Evolutionary conservation across 1,140 invertebrate species (phyloP), one percentile per base, ranked within the genome.

Genomic region (Lepidotrigona ventralis): DNA sequence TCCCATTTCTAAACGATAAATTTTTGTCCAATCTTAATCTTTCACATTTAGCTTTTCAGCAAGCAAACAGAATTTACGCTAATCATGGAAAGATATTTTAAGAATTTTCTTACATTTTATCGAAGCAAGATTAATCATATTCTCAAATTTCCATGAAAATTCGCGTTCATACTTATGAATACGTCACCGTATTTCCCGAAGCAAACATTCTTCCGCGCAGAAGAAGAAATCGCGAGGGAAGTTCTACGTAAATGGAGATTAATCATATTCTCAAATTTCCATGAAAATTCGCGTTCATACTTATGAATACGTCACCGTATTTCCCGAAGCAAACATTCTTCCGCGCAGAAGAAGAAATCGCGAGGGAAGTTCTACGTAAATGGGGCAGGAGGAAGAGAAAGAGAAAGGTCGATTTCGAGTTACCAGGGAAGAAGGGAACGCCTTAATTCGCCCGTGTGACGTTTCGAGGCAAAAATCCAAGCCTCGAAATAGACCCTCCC

Each of bases 391-490:
- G 8, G 39, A 33, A 33, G 39, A 46, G 39, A 8, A 46, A 46
- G 2, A 33, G 23, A 33, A 74, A 39, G 1, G 26, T 56, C 26
- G 54, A 53, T 74, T 54, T 56, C 26, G 26, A 33, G 26, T 33
- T 33, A 54, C 1, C 14, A 11, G 19, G 69, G 39, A 29, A 5
- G 23, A 17, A 23, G 23, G 60, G 15, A 39, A 74, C 39, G 21
- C n/a, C 26, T 81, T 66, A 54, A 64, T 81, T 66, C 21, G 54
- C 3, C 23, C 1, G 29, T 68, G 56, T 60, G 26, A 69, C 76
- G 29, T 70, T 14, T 15, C n/a, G 70, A 12, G 26, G 15, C 26
- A 70, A 26, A 53, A 77, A 60, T 78, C 73, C 46, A 71, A 78
- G 9, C 75, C 33, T 33, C 56, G 12, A 58, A 63, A 78, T 78